Evolutionary conservation across 2,797 vertebrate genomes (phyloP).

Genomic region (Sciurus vulgaris): DNA sequence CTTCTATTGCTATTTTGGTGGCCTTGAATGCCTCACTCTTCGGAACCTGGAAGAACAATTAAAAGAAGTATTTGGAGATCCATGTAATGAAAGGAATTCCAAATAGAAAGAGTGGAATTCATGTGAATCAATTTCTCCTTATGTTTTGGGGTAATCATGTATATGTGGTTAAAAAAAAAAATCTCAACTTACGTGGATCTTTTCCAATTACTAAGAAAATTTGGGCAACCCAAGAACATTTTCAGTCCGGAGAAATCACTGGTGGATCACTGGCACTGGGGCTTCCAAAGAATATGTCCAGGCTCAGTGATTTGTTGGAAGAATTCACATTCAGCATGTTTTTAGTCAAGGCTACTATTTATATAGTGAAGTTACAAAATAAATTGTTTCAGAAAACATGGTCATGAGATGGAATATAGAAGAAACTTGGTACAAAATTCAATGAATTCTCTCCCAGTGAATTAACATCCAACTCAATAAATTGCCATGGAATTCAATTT

Average conservation of each 20-base stretch:
- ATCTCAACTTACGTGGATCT: background rate
- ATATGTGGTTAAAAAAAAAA: background rate
- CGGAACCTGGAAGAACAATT: conserved; percentile 80
- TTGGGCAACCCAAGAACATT: background rate
- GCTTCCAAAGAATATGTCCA: background rate
- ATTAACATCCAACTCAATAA: background rate
- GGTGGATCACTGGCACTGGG: background rate
- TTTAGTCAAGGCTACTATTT: background rate
- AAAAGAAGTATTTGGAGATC: background rate
- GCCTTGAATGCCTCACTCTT: conserved; percentile 80
- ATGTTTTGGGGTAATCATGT: background rate
- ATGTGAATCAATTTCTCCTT: background rate
- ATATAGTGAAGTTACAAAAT: background rate
- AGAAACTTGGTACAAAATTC: background rate
- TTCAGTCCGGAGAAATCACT: background rate
- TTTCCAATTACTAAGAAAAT: background rate
- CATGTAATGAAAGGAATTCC: background rate
- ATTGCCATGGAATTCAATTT: background rate
- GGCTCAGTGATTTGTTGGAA: background rate
- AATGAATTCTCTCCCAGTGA: background rate
- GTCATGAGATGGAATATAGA: background rate
- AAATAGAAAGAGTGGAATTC: background rate
- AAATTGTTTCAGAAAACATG: background rate
- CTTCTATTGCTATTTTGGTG: conserved; percentile 84
- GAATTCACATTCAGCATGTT: background rate